phyloP scores from a whole-genome alignment of 2,888 invertebrate species.

The Amblyjoppa proteus region DNA sequence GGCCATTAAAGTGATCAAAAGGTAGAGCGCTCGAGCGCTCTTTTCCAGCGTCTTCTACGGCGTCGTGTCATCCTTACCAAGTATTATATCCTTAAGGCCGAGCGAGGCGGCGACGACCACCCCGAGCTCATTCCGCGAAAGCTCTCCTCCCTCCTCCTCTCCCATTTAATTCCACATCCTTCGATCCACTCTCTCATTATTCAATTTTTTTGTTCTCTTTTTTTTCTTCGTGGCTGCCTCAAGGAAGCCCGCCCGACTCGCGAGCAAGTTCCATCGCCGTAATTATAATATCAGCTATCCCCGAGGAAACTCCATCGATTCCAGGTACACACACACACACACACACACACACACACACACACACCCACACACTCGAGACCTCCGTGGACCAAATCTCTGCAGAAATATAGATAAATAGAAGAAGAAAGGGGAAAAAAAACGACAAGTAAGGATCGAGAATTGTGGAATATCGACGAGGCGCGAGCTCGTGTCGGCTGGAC shows the following conservation, averaged over 20 bases:
- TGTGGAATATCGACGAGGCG: slow-evolving; percentile 35
- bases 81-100: slow-evolving; percentile 25
- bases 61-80: slow-evolving; percentile 28
- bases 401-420: background rate
- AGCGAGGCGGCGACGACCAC: slow-evolving; percentile 49
- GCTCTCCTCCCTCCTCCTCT: slow-evolving; percentile 17
- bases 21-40: slow-evolving; percentile 21
- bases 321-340: too few species aligned
- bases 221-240: background rate
- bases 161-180: slow-evolving; percentile 59
- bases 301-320: background rate
- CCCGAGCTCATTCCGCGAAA: slow-evolving; percentile 63
- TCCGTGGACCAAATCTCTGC: too few species aligned
- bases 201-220: background rate
- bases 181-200: slow-evolving; percentile 57
- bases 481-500: slow-evolving; percentile 25
- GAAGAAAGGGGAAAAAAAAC: background rate
- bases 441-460: slow-evolving; percentile 3
- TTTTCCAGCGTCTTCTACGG: slow-evolving; percentile 26
- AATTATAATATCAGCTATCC: slow-evolving; percentile 32
- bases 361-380: too few species aligned
- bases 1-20: slow-evolving; percentile 67
- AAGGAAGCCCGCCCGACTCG: background rate
- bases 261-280: background rate
- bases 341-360: too few species aligned